Conservation (phyloP, 2,113 vertebrate genomes). For the Barnardius zonarius region DNA sequence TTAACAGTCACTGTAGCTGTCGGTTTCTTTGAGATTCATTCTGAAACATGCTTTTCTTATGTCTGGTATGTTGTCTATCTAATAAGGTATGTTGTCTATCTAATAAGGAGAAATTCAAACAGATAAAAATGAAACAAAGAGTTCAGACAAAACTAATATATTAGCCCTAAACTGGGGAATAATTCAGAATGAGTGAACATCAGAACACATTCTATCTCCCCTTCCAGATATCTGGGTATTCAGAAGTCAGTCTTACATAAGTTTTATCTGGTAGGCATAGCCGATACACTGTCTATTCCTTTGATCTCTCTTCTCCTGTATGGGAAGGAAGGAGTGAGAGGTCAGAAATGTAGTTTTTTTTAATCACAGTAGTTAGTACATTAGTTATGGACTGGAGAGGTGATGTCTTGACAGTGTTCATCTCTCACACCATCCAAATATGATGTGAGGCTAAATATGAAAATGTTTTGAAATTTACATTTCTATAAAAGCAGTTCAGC, state of each 20-base stretch:
- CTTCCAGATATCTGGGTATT: background rate
- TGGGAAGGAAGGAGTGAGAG: background rate
- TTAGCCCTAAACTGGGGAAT: background rate
- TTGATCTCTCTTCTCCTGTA: rapidly evolving
- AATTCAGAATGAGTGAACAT: background rate
- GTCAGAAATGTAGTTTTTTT: background rate
- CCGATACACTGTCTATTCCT: background rate
- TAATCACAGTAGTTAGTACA: background rate
- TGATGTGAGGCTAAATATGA: background rate
- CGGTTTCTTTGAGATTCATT: background rate
- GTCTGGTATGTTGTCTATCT: background rate
- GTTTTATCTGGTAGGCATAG: background rate
- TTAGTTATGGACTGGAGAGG: background rate
- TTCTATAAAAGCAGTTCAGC: background rate
- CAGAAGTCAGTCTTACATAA: background rate
- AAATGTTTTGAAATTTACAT: background rate
- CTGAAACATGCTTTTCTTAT: background rate
- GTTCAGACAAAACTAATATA: background rate
- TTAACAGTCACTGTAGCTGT: background rate
- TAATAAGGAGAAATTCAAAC: background rate
- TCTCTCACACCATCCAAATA: background rate
- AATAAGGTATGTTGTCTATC: background rate
- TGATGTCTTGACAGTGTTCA: background rate
- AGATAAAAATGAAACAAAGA: background rate
- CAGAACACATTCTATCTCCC: background rate